Percentiles rank a stretch among this genome's conserved stretches.
Evolutionary conservation across 1,140 invertebrate species (phyloP).

Genomic region (Nixonia krombeini): DNA sequence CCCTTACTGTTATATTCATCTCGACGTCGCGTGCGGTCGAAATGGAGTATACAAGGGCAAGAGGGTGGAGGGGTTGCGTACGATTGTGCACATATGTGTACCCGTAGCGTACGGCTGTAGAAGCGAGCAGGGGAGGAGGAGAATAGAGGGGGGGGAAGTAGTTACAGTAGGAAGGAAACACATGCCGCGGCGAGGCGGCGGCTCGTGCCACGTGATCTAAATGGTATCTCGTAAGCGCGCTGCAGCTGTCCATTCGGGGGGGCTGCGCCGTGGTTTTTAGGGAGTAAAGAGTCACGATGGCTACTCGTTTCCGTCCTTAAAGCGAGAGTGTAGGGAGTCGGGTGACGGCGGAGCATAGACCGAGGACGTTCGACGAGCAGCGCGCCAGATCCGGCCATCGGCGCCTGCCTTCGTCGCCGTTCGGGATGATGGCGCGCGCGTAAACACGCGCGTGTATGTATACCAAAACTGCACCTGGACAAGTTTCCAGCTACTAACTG

Average conservation of each 20-base stretch:
- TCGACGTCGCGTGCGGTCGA: neutral
- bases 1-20: neutral
- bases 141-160: conserved; percentile 23
- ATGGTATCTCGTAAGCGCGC: conserved; percentile 60
- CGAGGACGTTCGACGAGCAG: conserved; percentile 1
- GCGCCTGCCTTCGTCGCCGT: no score
- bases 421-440: conserved; percentile 2
- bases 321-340: conserved; percentile 24
- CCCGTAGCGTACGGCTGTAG: no score
- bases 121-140: no score
- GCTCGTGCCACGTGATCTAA: conserved; percentile 68
- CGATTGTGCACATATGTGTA: no score
- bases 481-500: no score
- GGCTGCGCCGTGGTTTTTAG: conserved; percentile 34
- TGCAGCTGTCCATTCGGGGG: conserved; percentile 60
- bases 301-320: conserved; percentile 25
- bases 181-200: conserved; percentile 62
- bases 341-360: conserved; percentile 13
- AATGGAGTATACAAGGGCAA: no score
- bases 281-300: conserved; percentile 9
- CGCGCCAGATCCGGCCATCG: no score
- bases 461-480: no score
- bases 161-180: conserved; percentile 55
- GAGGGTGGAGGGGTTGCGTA: no score
- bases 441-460: conserved; percentile 13